A percentile compares a stretch with the other conserved stretches of the same genome.
These are phyloP conservation scores for Nothobranchius furzeri DNA, from an alignment of 2,113 vertebrate species.

Conservation along the genomic window DNA sequence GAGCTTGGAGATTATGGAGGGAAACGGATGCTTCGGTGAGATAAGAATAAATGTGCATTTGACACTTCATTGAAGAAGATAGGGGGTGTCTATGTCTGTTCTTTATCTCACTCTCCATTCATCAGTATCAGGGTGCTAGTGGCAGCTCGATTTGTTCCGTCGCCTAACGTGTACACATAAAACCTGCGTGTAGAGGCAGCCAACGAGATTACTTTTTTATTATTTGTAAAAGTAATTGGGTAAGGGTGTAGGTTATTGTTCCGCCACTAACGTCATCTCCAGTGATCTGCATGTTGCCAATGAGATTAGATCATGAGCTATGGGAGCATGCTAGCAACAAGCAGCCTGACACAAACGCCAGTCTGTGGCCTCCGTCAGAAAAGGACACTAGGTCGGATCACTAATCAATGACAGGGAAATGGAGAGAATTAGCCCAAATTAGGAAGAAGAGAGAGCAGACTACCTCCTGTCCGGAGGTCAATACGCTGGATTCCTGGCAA, in stretches of 20 bases:
- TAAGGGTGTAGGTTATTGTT: constrained; percentile 21
- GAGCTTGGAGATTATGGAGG: constrained; percentile 86
- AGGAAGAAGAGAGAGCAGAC: constrained; percentile 71
- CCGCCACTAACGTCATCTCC: constrained; percentile 4
- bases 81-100: constrained; percentile 85
- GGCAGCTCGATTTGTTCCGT: constrained; percentile 95
- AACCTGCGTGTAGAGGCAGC: constrained; percentile 79
- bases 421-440: constrained; percentile 80
- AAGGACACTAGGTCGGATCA: constrained; percentile 69
- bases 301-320: constrained; percentile 51
- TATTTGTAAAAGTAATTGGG: constrained; percentile 5
- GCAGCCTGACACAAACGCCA: constrained; percentile 23
- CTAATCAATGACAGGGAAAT: constrained; percentile 81
- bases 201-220: constrained; percentile 66
- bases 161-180: constrained; percentile 81
- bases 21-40: constrained; percentile 96
- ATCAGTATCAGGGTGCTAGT: constrained; percentile 97
- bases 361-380: constrained; percentile 66
- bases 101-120: constrained; percentile 93
- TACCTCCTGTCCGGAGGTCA: constrained; percentile 63
- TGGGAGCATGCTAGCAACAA: constrained; percentile 14
- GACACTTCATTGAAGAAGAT: constrained; percentile 85
- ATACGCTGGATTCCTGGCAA: constrained; percentile 60
- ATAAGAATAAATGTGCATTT: constrained; percentile 94
- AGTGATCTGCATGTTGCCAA: constrained; percentile 25